Evolutionary conservation across 2,113 vertebrate species (phyloP), one percentile per base, ranked within the genome.

Genomic region (Clarias macrocephalus): DNA sequence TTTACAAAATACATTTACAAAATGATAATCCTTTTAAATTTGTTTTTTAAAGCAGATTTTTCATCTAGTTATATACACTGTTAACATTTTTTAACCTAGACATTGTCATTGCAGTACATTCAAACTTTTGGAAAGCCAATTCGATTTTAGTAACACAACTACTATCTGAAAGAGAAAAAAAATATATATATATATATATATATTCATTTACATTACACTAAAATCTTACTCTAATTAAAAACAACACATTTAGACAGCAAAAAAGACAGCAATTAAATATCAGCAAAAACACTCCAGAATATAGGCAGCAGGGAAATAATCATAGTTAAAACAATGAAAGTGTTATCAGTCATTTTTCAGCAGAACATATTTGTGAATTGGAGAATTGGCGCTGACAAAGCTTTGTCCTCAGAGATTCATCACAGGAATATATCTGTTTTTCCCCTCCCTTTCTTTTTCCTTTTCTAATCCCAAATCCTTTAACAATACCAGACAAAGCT

Each of bases 11-110:
- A 94, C 96, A 94, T 96, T 90, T 94, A 90, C 96, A 93, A 95
- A 96, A 94, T 95, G 96, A 92, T 96, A 93, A 93, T 91, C 86
- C 90, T 93, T 94, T 91, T 92, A 92, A 94, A 92, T 96, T 77
- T 28, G 0, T 80, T 59, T 56, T 77, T 77, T 77, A 8, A 23
- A 95, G 95, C 94, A 95, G 95, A 95, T 88, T 96, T 97, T 96
- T 97, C 97, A 96, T 95, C 97, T 99, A 98, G 97, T 99, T 99
- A 99, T 99, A 99, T 97, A 97, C 96, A 98, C 96, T 95, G 94
- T 96, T 98, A 37, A 37, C 97, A 97, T 88, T 89, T 91, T 88
- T 91, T 87, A 89, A 89, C 80, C 87, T 86, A 89, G 77, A 88
- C 82, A 80, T 89, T 87, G 82, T 59, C 77, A 88, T 81, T 86